phyloP scores from a whole-genome alignment of 2,113 vertebrate species.

The Dunckerocampus dactyliophorus region DNA sequence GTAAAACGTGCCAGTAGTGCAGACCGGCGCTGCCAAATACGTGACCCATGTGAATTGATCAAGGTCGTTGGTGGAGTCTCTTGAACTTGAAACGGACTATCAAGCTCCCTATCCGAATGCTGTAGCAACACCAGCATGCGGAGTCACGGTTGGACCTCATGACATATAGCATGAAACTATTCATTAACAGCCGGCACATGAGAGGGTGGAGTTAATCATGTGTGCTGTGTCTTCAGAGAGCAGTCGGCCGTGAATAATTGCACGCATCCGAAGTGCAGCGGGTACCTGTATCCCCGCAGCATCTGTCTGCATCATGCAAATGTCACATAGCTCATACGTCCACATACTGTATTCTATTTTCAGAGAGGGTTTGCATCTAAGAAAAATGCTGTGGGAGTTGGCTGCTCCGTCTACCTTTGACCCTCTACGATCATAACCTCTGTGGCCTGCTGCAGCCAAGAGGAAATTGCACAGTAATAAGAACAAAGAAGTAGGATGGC shows the following conservation, averaged over 20 bases:
- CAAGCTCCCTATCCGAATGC: conserved; percentile 21
- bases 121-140: conserved; percentile 25
- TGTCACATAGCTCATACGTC: conserved; percentile 28
- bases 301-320: conserved; percentile 55
- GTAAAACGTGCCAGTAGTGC: too few species aligned
- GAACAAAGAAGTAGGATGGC: conserved; percentile 57
- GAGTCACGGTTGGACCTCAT: conserved; percentile 22
- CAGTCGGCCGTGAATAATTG: conserved; percentile 49
- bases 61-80: conserved; percentile 22
- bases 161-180: conserved; percentile 43
- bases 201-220: conserved; percentile 52
- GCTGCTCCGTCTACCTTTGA: conserved; percentile 33
- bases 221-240: conserved; percentile 48
- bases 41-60: conserved; percentile 13
- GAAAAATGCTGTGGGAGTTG: conserved; percentile 19
- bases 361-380: conserved; percentile 22
- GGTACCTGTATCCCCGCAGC: conserved; percentile 52
- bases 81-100: conserved; percentile 26
- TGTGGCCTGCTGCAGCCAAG: conserved; percentile 44
- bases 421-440: conserved; percentile 41
- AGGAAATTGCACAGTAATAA: conserved; percentile 39
- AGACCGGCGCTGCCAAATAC: background rate
- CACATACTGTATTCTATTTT: background rate
- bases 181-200: conserved; percentile 42
- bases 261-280: conserved; percentile 38